These are phyloP conservation scores for Campylomormyrus numenius DNA, from an alignment of 2,113 vertebrate genomes.

Conservation along the genomic window DNA sequence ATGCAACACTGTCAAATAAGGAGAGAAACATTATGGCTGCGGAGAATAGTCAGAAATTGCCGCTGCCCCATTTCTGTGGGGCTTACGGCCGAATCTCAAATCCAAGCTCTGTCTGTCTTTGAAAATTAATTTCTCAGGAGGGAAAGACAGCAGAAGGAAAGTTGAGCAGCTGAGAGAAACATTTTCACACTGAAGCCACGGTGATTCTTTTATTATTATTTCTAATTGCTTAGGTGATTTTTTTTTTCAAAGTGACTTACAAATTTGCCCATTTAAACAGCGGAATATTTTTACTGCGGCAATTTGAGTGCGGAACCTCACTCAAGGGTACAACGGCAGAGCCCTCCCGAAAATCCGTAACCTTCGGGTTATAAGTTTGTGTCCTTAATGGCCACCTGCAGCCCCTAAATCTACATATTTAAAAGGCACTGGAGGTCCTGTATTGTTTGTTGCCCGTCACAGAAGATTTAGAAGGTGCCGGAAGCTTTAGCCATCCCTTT, in stretches of 20 bases:
- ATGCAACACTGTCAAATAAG: conserved; percentile 52
- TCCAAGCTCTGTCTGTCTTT: conserved; percentile 61
- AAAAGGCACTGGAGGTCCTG: background rate
- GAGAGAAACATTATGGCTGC: conserved; percentile 44
- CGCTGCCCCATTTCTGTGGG: conserved; percentile 50
- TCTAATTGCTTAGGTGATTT: conserved; percentile 5
- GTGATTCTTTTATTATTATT: background rate
- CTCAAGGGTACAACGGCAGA: background rate
- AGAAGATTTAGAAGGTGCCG: background rate
- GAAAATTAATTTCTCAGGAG: conserved; percentile 54
- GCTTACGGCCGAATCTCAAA: conserved; percentile 53
- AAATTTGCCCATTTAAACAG: background rate
- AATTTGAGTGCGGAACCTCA: background rate
- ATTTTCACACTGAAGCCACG: conserved; percentile 1
- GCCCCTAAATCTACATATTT: background rate
- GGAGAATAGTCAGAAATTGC: conserved; percentile 44
- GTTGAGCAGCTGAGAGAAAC: conserved; percentile 53
- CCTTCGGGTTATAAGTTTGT: background rate
- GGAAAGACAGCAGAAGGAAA: conserved; percentile 57
- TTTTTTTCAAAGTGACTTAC: background rate
- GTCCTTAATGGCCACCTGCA: background rate
- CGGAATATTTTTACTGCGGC: background rate
- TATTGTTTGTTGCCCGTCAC: background rate
- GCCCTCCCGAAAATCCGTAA: background rate
- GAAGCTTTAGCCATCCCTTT: background rate